A percentile compares a stretch with the other conserved stretches of the same genome.
phyloP scores from a whole-genome alignment of 1,140 invertebrate species.

The Coboldia fuscipes region DNA sequence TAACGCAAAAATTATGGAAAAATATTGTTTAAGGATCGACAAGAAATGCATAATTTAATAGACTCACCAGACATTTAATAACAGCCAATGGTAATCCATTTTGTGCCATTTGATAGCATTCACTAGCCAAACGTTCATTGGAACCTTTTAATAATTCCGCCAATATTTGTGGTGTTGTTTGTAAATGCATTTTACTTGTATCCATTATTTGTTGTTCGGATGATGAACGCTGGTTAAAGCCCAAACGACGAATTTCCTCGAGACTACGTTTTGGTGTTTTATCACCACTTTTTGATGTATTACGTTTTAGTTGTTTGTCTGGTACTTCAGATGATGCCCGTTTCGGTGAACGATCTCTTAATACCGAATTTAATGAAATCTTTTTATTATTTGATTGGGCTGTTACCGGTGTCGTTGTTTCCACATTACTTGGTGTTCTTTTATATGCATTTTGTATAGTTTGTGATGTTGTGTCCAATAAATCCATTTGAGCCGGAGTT shows the following conservation, averaged over 20 bases:
- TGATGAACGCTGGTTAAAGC: too few species aligned
- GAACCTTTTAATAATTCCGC: slow-evolving; percentile 50
- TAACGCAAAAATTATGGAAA: slow-evolving; percentile 16
- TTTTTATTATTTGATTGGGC: neutral
- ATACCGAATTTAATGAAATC: neutral
- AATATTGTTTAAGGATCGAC: too few species aligned
- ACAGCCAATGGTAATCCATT: slow-evolving; percentile 2
- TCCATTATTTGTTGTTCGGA: neutral
- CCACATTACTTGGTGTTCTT: slow-evolving; percentile 7
- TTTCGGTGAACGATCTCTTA: slow-evolving; percentile 9
- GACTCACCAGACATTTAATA: slow-evolving; percentile 3
- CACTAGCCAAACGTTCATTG: slow-evolving; percentile 43
- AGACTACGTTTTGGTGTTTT: slow-evolving; percentile 11
- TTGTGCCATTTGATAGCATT: slow-evolving; percentile 11
- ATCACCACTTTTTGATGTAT: slow-evolving; percentile 10
- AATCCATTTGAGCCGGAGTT: slow-evolving; percentile 18
- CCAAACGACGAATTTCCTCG: slow-evolving; percentile 8
- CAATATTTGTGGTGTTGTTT: slow-evolving; percentile 43
- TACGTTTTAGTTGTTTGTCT: slow-evolving; percentile 12
- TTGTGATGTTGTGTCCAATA: slow-evolving; percentile 3
- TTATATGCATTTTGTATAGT: slow-evolving; percentile 5
- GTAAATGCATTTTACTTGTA: slow-evolving; percentile 15
- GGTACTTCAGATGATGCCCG: slow-evolving; percentile 15
- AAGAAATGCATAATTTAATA: neutral
- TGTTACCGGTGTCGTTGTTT: slow-evolving; percentile 1